phyloP scores from a whole-genome alignment of 2,113 vertebrate genomes.

The Benitochromis conjunctus region DNA sequence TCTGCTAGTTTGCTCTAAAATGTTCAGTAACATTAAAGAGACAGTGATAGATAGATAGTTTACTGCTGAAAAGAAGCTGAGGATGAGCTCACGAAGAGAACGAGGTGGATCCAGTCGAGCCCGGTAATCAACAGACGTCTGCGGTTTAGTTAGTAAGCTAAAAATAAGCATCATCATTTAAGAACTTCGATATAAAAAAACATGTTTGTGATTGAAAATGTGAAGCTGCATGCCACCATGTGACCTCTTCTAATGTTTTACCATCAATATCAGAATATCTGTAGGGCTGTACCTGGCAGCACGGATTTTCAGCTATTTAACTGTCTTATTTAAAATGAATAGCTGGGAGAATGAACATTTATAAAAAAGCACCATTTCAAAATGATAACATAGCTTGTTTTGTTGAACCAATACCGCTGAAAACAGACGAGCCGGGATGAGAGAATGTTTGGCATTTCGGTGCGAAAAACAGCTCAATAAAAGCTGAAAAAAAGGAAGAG shows the following conservation, averaged over 20 bases:
- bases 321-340: not conserved
- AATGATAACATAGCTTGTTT: not conserved
- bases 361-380: not conserved
- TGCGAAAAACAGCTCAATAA: not conserved
- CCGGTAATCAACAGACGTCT: no score
- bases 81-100: not conserved
- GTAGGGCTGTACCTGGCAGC: not conserved
- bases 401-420: not conserved
- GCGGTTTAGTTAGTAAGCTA: not conserved
- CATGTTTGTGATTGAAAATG: not conserved
- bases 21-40: not conserved
- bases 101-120: no score
- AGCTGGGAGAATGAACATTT: not conserved
- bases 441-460: not conserved
- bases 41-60: no score
- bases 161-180: accelerated
- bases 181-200: not conserved
- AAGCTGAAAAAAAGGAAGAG: not conserved
- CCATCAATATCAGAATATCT: not conserved
- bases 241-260: not conserved
- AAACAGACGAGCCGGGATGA: not conserved
- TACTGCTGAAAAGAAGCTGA: not conserved
- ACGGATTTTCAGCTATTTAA: not conserved
- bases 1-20: no score
- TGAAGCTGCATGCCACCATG: not conserved